These are phyloP conservation scores for Capitulum mitella DNA, from an alignment of 2,888 invertebrate species.

Conservation along the genomic window DNA sequence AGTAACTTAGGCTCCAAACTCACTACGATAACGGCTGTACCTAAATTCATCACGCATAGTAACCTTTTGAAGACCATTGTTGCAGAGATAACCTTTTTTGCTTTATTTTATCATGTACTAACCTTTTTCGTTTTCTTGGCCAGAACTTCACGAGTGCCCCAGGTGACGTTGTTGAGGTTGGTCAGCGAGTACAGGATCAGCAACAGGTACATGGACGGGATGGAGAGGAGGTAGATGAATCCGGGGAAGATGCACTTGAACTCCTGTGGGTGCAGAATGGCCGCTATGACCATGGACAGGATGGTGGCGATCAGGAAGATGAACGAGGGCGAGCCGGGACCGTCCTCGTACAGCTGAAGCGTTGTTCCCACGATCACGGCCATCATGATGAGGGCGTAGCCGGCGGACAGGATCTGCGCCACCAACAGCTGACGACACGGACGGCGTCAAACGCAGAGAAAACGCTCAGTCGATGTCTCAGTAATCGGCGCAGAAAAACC, in stretches of 20 bases:
- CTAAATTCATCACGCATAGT: too few relatives aligned
- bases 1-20: too few relatives aligned
- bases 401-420: slow-evolving; percentile 88
- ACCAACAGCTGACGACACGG: slow-evolving; percentile 84
- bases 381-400: slow-evolving; percentile 98
- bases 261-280: slow-evolving; percentile 94
- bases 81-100: too few relatives aligned
- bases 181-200: slow-evolving; percentile 92
- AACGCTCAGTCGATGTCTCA: too few relatives aligned
- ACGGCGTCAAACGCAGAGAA: too few relatives aligned
- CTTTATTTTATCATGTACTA: too few relatives aligned
- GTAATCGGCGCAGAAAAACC: too few relatives aligned
- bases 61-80: too few relatives aligned
- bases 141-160: slow-evolving; percentile 93
- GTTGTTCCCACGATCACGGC: slow-evolving; percentile 98
- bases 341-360: slow-evolving; percentile 93
- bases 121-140: slow-evolving; percentile 88
- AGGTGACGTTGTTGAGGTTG: slow-evolving; percentile 89
- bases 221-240: slow-evolving; percentile 83
- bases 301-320: slow-evolving; percentile 94
- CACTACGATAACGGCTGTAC: too few relatives aligned
- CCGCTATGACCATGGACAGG: slow-evolving; percentile 91
- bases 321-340: slow-evolving; percentile 91
- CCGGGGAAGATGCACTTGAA: slow-evolving; percentile 91
- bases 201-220: slow-evolving; percentile 95